Evolutionary conservation across 2,888 invertebrate species (phyloP).

Genomic region (Meganola albula): DNA sequence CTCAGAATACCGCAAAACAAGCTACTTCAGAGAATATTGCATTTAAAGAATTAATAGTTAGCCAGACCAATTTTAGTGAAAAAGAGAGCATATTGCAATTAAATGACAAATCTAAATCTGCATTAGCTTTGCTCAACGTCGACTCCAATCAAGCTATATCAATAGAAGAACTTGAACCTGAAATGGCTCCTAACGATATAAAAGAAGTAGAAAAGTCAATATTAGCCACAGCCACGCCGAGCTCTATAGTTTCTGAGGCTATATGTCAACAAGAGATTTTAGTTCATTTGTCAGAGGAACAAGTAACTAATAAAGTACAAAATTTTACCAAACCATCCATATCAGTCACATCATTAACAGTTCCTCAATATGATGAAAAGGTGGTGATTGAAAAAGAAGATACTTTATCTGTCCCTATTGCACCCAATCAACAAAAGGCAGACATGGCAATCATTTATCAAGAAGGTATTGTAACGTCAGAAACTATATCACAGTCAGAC

Average conservation of each 20-base stretch:
- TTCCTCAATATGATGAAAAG: slow-evolving; percentile 76
- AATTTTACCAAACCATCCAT: slow-evolving; percentile 59
- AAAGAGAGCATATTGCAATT: slow-evolving; percentile 60
- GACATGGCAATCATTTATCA: slow-evolving; percentile 56
- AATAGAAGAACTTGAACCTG: slow-evolving; percentile 70
- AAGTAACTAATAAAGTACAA: slow-evolving; percentile 31
- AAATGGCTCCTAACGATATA: slow-evolving; percentile 52
- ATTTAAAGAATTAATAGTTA: slow-evolving; percentile 72
- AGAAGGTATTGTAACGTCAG: slow-evolving; percentile 73
- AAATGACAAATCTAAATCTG: slow-evolving; percentile 28
- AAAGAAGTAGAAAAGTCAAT: slow-evolving; percentile 37
- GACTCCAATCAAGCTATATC: slow-evolving; percentile 66
- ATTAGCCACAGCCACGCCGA: slow-evolving; percentile 50
- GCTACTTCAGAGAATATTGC: slow-evolving; percentile 74
- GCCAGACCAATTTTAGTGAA: slow-evolving; percentile 76
- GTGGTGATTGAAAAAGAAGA: slow-evolving; percentile 79
- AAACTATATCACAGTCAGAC: slow-evolving; percentile 75
- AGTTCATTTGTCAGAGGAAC: slow-evolving; percentile 64
- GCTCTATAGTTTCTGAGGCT: slow-evolving; percentile 74
- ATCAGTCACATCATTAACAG: slow-evolving; percentile 68
- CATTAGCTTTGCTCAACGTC: slow-evolving; percentile 38
- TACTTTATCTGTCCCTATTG: slow-evolving; percentile 41
- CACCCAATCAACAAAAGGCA: slow-evolving; percentile 64
- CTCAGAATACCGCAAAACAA: slow-evolving; percentile 35
- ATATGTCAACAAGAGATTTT: slow-evolving; percentile 76